Conservation (phyloP, 2,113 vertebrate species). For the Chloroceryle aenea region DNA sequence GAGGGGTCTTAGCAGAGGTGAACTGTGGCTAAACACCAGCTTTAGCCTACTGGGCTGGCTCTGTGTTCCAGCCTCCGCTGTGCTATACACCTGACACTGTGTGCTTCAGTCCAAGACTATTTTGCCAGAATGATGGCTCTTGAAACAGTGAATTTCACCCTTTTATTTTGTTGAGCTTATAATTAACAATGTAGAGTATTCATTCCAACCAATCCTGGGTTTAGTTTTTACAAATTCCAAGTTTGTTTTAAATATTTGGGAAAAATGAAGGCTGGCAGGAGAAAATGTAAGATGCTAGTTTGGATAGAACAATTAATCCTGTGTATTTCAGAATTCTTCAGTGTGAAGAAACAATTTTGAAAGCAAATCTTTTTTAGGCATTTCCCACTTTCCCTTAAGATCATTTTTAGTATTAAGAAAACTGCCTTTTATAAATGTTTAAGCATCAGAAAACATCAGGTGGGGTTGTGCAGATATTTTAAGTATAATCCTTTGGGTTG, state of each 20-base stretch:
- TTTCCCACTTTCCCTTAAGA: slow-evolving; percentile 25
- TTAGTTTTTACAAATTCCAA: not conserved
- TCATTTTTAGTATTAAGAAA: slow-evolving; percentile 54
- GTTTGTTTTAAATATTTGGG: not conserved
- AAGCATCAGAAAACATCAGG: slow-evolving; percentile 43
- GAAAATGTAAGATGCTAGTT: not conserved
- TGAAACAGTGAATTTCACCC: not conserved
- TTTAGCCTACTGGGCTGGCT: not conserved
- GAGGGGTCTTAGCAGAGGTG: not conserved
- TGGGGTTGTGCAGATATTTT: slow-evolving; percentile 24
- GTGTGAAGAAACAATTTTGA: not conserved
- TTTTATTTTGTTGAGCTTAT: not conserved
- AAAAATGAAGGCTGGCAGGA: not conserved
- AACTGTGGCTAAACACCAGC: not conserved
- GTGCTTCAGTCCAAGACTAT: not conserved
- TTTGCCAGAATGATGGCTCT: not conserved
- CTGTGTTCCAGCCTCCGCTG: not conserved
- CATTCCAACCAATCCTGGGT: not conserved
- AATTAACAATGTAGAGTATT: not conserved
- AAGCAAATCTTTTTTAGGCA: not conserved
- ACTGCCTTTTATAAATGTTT: slow-evolving; percentile 24
- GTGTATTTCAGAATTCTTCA: not conserved
- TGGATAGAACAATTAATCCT: not conserved
- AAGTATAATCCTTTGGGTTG: slow-evolving; percentile 54
- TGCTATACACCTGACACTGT: not conserved